Base-by-base conservation (phyloP, 2,797 vertebrate species). In the Enteromius trimaculatus region DNA sequence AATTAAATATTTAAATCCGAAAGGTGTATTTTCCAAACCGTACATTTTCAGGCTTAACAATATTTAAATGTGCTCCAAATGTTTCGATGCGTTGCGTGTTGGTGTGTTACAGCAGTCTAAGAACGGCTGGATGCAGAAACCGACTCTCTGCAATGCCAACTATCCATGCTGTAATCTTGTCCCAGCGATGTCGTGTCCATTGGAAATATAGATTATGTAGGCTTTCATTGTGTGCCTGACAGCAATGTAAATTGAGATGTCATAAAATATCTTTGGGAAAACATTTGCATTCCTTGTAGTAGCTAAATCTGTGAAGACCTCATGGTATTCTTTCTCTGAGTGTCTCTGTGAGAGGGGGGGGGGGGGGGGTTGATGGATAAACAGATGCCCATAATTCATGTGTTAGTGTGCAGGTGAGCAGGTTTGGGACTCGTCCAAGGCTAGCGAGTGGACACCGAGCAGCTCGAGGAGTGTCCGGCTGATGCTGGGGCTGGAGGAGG, bases 161-260 rank as follows among this genome's bases (percentile, higher is more conserved):
- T 71, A 70, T 80, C 19, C 78, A 47, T 71, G 37, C 6, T n/a
- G 65, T 55, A 80, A 69, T 80, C n/a, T 65, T 26, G 44, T 66
- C 58, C 71, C 34, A 68, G 72, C 44, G 39, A 77, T 70, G 74
- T 83, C 21, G 47, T 29, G 60, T 76, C 31, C 47, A 77, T 68
- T 49, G 34, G n/a, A 79, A 83, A 87, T 84, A 87, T 66, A 53
- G 88, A 93, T 91, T 93, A 87, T 64, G 80, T 90, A 90, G 79
- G 90, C 89, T 89, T 75, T 89, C 90, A 91, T 89, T 89, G 87
- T 90, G 87, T 90, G 86, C 88, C 89, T 87, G 80, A 87, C 90
- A 90, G 87, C 86, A 86, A 90, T 86, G 85, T 87, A 89, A 89
- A 93, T 90, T 83, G 90, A 70, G 81, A 83, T 47, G 55, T 58